These are phyloP conservation scores for Lasioglossum villosulum DNA, from an alignment of 2,888 invertebrate species.

Conservation along the genomic window DNA sequence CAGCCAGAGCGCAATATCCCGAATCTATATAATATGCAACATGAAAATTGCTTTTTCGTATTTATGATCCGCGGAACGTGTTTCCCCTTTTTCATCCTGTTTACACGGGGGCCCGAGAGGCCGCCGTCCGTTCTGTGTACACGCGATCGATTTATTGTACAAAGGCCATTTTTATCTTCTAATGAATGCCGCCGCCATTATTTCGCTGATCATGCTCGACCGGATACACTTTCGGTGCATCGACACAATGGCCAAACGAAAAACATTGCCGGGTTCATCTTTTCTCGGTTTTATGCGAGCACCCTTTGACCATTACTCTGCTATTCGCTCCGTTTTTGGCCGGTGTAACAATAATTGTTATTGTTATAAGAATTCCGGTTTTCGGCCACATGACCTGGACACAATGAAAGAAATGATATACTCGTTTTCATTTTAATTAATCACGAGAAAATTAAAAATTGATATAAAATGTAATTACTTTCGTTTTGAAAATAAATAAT, in stretches of 20 bases:
- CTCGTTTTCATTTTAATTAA: neutral
- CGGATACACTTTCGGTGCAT: neutral
- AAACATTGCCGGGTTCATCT: neutral
- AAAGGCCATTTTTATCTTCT: neutral
- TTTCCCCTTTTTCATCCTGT: neutral
- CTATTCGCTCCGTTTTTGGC: neutral
- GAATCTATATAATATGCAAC: conserved; percentile 14
- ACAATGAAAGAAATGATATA: neutral
- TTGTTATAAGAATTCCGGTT: neutral
- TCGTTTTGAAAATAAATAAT: too few species aligned
- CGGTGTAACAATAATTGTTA: neutral
- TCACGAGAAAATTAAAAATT: too few species aligned
- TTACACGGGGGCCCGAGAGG: neutral
- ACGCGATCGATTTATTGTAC: neutral
- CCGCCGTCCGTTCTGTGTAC: neutral
- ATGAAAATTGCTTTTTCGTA: conserved; percentile 14
- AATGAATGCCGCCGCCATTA: neutral
- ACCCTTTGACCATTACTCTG: neutral
- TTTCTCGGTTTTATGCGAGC: neutral
- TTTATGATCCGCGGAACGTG: neutral
- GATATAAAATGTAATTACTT: too few species aligned
- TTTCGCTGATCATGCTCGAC: neutral
- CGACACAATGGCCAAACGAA: neutral
- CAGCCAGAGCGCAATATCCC: neutral
- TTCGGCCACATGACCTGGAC: neutral